Evolutionary conservation across 2,113 vertebrate genomes (phyloP).

Genomic region (Collichthys lucidus): DNA sequence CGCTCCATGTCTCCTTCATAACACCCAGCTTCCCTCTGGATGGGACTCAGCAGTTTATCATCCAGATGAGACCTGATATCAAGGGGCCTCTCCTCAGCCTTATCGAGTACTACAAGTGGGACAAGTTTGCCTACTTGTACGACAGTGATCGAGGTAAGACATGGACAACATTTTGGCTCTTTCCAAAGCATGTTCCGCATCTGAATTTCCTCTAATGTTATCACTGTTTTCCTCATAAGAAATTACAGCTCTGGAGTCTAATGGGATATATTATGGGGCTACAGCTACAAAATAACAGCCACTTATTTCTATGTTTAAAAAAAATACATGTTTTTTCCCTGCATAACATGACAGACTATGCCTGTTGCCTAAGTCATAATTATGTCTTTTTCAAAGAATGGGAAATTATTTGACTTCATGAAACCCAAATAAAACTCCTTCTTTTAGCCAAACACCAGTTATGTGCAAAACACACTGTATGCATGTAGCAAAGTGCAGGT

Average conservation of each 20-base stretch:
- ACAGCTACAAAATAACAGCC: background rate
- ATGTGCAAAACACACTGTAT: background rate
- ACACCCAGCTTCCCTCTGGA: slow-evolving; percentile 99
- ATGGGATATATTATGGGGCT: background rate
- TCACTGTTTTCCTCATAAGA: background rate
- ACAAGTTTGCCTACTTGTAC: slow-evolving; percentile 98
- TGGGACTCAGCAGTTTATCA: slow-evolving; percentile 96
- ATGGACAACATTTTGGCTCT: background rate
- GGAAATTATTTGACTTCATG: background rate
- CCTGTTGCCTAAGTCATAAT: background rate
- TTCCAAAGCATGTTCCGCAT: background rate
- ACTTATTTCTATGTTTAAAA: background rate
- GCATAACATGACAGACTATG: too few species aligned
- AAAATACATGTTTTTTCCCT: background rate
- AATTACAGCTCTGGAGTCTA: background rate
- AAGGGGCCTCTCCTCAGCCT: slow-evolving; percentile 97
- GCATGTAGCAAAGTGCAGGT: slow-evolving; percentile 4
- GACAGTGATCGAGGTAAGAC: slow-evolving; percentile 97
- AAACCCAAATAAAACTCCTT: background rate
- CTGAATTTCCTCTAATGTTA: background rate
- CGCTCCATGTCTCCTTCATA: slow-evolving; percentile 98
- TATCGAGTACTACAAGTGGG: slow-evolving; percentile 99
- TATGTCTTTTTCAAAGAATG: background rate
- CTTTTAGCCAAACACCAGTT: background rate
- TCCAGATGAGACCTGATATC: slow-evolving; percentile 99